Base-by-base conservation (phyloP, 2,888 invertebrate genomes). In the Drosophila leonis region DNA sequence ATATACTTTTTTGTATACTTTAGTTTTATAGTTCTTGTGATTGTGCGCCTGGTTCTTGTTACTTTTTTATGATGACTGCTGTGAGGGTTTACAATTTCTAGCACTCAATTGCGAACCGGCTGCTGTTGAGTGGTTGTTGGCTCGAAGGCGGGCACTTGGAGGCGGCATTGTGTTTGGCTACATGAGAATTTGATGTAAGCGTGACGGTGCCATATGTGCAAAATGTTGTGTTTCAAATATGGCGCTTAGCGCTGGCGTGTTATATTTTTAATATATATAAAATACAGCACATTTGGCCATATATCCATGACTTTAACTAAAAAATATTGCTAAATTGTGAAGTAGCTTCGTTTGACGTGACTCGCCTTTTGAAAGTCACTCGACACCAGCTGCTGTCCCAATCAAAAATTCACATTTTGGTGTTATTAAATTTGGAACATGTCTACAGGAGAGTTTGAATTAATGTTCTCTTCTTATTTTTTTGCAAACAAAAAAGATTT, bases 121-220 rank as follows among this genome's bases (percentile, higher is more conserved):
- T 71, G 62, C 62, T 51, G 49, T 52, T 62, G 62, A 62, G 69
- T 68, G 62, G 10, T 44, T 70, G 18, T 42, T 70, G 31, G 35
- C 54, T 12, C n/a, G 18, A 35, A 7, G 24, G 27, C n/a, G 31
- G 5, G 18, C 0, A 6, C 12, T 12, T 7, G 27, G 52, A 62
- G 49, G 46, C 35, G 56, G 54, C 54, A 33, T 48, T 65, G 61
- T 65, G 72, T 60, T 62, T 65, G 78, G 80, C 72, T 75, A 80
- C 72, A 80, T 71, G 82, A 81, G 78, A 78, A 65, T 75, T 75
- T 80, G 82, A 78, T 80, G 82, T 75, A 61, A 61, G 63, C 65
- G 65, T 80, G 65, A 78, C 77, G 68, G 44, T 44, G 63, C 52
- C 77, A 78, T 80, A 80, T 78, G 78, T 72, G 65, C 51, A 57